phyloP scores from a whole-genome alignment of 1,140 invertebrate genomes.

The Theocolax elegans region DNA sequence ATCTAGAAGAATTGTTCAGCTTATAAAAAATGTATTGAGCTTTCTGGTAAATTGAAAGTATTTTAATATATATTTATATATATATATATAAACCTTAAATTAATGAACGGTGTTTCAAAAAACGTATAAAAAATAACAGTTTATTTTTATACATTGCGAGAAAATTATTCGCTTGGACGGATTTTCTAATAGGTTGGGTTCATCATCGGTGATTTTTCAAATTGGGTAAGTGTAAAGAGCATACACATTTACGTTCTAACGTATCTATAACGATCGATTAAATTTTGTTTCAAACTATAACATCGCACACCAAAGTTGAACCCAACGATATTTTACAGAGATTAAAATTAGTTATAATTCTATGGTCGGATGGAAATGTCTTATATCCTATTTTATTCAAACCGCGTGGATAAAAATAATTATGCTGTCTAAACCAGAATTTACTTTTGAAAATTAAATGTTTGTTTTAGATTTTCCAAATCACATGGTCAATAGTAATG shows the following conservation, averaged over 20 bases:
- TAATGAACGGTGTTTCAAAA: too few relatives aligned
- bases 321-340: conserved; percentile 22
- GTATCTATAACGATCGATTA: not conserved
- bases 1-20: not conserved
- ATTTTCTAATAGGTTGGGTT: conserved; percentile 20
- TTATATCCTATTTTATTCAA: too few relatives aligned
- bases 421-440: too few relatives aligned
- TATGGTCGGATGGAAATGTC: conserved; percentile 19
- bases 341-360: conserved; percentile 7
- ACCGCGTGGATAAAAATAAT: too few relatives aligned
- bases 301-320: conserved; percentile 15
- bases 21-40: not conserved
- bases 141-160: conserved; percentile 4
- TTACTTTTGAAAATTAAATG: too few relatives aligned
- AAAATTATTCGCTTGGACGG: conserved; percentile 30
- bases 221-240: not conserved
- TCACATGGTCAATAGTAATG: too few relatives aligned
- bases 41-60: not conserved
- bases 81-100: not conserved
- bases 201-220: conserved; percentile 13
- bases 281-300: conserved; percentile 8
- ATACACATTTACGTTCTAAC: not conserved
- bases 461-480: too few relatives aligned
- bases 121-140: conserved; percentile 33
- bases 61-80: not conserved